Evolutionary conservation across 2,113 vertebrate species (phyloP).

Genomic region (Oxyura jamaicensis): DNA sequence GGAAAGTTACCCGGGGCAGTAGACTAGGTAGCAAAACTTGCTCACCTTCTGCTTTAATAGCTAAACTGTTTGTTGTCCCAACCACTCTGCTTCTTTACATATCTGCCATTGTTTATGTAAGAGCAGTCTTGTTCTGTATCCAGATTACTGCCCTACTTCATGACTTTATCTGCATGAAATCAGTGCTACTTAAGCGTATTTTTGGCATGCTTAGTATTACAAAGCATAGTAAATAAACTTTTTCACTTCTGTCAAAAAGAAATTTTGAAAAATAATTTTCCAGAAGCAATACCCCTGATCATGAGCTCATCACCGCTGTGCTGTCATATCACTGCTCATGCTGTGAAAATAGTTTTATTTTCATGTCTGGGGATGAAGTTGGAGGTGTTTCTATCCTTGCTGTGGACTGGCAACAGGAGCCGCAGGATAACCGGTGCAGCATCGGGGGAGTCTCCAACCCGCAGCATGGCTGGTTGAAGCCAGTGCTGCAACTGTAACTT

Average conservation of each 20-base stretch:
- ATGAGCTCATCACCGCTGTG: background rate
- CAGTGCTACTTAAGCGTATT: background rate
- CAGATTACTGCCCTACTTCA: background rate
- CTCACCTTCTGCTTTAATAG: background rate
- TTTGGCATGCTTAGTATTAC: background rate
- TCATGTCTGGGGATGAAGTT: background rate
- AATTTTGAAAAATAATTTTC: background rate
- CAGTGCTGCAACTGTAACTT: fast-evolving
- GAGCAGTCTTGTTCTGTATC: background rate
- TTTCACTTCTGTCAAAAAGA: background rate
- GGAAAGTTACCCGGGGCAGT: fast-evolving
- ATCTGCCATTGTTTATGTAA: background rate
- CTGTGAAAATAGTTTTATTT: background rate
- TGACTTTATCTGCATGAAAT: background rate
- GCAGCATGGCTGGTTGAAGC: fast-evolving
- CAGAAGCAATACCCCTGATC: background rate
- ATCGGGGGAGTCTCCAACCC: fast-evolving
- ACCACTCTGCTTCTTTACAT: fast-evolving
- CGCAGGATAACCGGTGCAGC: fast-evolving
- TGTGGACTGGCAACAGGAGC: too few relatives aligned
- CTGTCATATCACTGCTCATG: fast-evolving
- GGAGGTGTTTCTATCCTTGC: background rate
- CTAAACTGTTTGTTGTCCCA: background rate
- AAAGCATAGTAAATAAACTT: background rate
- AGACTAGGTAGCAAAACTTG: background rate